These are phyloP conservation scores for Diadema setosum DNA, from an alignment of 35 echinoderm and acorn worm species.

Conservation along the genomic window DNA sequence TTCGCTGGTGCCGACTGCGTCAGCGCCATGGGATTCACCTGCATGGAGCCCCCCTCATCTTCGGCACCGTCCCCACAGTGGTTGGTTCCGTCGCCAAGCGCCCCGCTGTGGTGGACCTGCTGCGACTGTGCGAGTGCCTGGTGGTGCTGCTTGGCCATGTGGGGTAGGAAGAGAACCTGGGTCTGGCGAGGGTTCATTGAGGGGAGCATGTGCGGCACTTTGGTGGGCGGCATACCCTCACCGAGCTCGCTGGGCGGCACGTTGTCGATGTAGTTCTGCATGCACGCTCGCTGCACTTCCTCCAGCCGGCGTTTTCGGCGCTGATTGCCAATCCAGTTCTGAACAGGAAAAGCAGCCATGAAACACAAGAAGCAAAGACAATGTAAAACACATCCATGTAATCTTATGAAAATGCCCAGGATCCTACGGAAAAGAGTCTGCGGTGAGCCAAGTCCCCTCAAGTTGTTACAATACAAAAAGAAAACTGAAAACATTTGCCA, in stretches of 20 bases:
- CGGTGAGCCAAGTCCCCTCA: too few relatives aligned
- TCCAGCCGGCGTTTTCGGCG: slow-evolving; percentile 85
- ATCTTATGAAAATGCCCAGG: too few relatives aligned
- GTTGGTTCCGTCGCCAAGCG: background rate
- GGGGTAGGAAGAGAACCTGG: background rate
- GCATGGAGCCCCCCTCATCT: background rate
- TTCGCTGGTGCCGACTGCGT: background rate
- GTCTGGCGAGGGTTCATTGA: background rate
- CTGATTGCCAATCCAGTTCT: slow-evolving; percentile 98
- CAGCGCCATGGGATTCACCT: background rate
- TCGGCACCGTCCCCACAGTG: background rate
- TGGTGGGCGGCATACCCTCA: background rate
- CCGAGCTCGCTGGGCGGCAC: background rate
- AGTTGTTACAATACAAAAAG: too few relatives aligned
- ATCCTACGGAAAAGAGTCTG: too few relatives aligned
- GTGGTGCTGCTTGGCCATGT: background rate
- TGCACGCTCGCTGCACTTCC: slow-evolving; percentile 59
- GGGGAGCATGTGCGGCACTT: background rate
- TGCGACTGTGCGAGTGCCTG: background rate
- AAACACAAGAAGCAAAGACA: background rate
- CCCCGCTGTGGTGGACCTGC: background rate
- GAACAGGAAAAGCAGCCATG: background rate
- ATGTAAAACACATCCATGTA: too few relatives aligned
- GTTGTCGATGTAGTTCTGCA: slow-evolving; percentile 22
- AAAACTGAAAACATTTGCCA: too few relatives aligned